These are phyloP conservation scores for Cryptotermes secundus DNA, from an alignment of 1,140 invertebrate genomes.

Conservation along the genomic window DNA sequence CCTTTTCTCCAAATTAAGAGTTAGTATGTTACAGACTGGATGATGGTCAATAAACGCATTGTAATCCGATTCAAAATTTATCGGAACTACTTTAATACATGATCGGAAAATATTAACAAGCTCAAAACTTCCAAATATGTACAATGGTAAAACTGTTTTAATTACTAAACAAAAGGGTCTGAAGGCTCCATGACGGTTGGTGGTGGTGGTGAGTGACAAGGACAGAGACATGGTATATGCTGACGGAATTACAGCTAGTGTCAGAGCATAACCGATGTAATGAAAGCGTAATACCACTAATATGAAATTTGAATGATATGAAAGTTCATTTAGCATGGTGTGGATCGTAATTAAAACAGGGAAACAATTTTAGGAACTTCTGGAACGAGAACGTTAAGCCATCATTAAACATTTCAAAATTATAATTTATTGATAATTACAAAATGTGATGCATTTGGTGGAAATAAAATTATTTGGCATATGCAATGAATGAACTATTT, in stretches of 20 bases:
- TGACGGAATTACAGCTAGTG: not conserved
- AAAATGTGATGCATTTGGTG: not conserved
- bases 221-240: not conserved
- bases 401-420: conserved; percentile 12
- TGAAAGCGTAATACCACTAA: not conserved
- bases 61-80: no score
- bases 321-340: conserved; percentile 2
- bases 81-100: no score
- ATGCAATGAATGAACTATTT: not conserved
- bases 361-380: conserved; percentile 1
- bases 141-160: no score
- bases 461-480: not conserved
- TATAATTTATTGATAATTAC: not conserved
- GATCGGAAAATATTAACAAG: no score
- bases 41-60: no score
- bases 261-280: not conserved
- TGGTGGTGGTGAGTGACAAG: no score
- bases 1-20: no score
- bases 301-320: conserved; percentile 2
- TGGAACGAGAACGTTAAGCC: not conserved
- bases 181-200: no score
- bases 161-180: no score
- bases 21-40: no score
- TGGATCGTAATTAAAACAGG: conserved; percentile 3
- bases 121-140: no score